These are phyloP conservation scores for Muntiacus reevesi DNA, from an alignment of 2,113 vertebrate genomes.

Conservation along the genomic window DNA sequence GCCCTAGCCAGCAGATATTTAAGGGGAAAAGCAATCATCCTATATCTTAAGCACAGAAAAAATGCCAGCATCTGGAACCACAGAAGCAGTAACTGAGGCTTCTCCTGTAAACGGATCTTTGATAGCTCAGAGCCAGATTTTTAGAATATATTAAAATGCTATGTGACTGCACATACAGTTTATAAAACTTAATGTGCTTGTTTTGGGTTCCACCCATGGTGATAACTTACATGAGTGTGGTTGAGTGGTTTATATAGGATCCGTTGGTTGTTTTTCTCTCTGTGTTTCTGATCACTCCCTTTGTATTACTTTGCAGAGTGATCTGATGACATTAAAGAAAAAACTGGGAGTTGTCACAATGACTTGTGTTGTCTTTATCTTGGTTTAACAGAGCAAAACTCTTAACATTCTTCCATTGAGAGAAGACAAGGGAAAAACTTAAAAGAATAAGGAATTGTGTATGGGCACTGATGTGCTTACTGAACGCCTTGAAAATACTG, in stretches of 20 bases:
- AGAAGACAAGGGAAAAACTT: neutral
- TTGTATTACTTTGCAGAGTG: neutral
- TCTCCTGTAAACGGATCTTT: neutral
- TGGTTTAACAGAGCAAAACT: neutral
- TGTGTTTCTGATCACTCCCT: neutral
- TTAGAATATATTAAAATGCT: constrained; percentile 34
- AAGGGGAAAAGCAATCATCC: neutral
- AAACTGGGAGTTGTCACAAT: neutral
- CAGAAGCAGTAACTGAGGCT: neutral
- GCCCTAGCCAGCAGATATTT: constrained; percentile 29
- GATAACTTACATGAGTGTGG: neutral
- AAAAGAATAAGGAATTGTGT: neutral
- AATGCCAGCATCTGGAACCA: constrained; percentile 7
- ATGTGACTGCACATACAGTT: constrained; percentile 46
- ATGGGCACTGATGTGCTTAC: neutral
- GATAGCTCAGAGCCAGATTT: constrained; percentile 6
- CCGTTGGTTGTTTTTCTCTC: neutral
- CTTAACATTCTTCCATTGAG: neutral
- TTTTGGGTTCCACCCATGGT: constrained; percentile 19
- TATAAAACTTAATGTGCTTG: constrained; percentile 37
- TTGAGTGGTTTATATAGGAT: neutral
- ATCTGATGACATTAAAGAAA: neutral
- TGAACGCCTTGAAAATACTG: neutral
- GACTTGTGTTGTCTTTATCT: neutral
- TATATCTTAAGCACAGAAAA: neutral